Evolutionary conservation across 2,888 invertebrate species (phyloP).

Genomic region (Nomada ferruginata): DNA sequence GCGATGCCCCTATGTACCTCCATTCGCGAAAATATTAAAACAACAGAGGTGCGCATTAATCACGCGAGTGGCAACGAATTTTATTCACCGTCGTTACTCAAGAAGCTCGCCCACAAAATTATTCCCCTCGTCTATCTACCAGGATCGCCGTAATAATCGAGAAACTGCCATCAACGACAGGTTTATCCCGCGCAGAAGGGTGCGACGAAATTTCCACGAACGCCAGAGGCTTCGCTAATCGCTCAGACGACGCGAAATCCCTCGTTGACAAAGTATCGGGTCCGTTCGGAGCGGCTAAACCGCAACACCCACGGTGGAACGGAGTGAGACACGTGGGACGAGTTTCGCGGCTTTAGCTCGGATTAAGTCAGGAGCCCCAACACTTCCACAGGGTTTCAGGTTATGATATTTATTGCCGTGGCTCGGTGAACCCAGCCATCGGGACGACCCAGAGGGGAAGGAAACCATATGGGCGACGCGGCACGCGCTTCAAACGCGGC

Average conservation of each 20-base stretch:
- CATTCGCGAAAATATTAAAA: no score
- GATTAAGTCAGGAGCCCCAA: slow-evolving; percentile 63
- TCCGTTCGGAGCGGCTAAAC: slow-evolving; percentile 1
- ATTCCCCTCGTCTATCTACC: not conserved
- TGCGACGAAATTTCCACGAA: slow-evolving; percentile 30
- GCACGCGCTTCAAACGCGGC: slow-evolving; percentile 70
- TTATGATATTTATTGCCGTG: slow-evolving; percentile 74
- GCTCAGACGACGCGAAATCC: slow-evolving; percentile 29
- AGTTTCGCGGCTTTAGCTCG: slow-evolving; percentile 58
- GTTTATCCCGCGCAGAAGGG: slow-evolving; percentile 10
- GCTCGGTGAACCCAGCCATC: slow-evolving; percentile 63
- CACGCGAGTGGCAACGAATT: no score
- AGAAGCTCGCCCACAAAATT: not conserved
- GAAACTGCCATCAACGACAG: slow-evolving; percentile 5
- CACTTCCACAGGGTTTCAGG: slow-evolving; percentile 68
- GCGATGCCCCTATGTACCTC: no score
- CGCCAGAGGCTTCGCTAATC: slow-evolving; percentile 23
- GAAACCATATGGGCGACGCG: slow-evolving; percentile 76
- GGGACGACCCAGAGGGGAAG: slow-evolving; percentile 65
- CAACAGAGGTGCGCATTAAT: no score
- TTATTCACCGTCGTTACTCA: no score
- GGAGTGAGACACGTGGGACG: slow-evolving; percentile 22
- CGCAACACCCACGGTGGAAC: slow-evolving; percentile 30
- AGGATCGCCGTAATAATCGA: not conserved
- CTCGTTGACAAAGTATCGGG: slow-evolving; percentile 45